Evolutionary conservation across 2,888 invertebrate genomes (phyloP), one percentile per base, ranked within the genome.

Genomic region (Lepetodrilus schrolli): DNA sequence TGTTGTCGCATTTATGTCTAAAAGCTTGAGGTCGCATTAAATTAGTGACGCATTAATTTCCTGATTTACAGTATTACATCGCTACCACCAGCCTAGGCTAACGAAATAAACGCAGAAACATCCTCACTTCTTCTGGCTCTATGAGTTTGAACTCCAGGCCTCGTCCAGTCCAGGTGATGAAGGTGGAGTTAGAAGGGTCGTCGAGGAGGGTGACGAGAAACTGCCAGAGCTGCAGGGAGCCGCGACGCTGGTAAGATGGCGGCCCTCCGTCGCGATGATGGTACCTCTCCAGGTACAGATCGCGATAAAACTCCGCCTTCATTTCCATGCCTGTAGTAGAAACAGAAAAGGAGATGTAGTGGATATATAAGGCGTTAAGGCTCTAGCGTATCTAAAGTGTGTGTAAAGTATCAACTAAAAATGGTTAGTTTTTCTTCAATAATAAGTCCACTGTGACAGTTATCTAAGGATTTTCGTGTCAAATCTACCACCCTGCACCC

Each of bases 111-210:
- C 17, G 48, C 48, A 48, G 7, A 1, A 48, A 21, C 17, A 48
- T 1, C 48, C 38, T 17, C 72, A 93, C 96, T 93, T 98, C 97
- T 92, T 97, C 97, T 0, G 97, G 98, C 90, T 98, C 97, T 76
- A 97, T 96, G 43, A 98, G 93, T 90, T 98, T 98, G 90, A 98
- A 98, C 91, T 98, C 97, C 92, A 97, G 94, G 1, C 97, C 97
- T 10, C 97, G 92, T 0, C 97, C 97, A 0, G 97, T 98, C 97
- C 97, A 97, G 1, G 96, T 95, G 77, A 97, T 97, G 80, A 90
- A 91, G 89, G 90, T 77, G 5, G 89, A 83, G 82, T 91, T 92
- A 5, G 87, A 80, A 2, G 90, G 91, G 78, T 92, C 92, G 78
- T 92, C 92, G 43, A 92, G 84, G 4, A 96, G 92, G 0, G 95